Percentiles rank a stretch among this genome's conserved stretches.
Evolutionary conservation across 23 tunicate genomes (phyloP).

Genomic region (Styela plicata): DNA sequence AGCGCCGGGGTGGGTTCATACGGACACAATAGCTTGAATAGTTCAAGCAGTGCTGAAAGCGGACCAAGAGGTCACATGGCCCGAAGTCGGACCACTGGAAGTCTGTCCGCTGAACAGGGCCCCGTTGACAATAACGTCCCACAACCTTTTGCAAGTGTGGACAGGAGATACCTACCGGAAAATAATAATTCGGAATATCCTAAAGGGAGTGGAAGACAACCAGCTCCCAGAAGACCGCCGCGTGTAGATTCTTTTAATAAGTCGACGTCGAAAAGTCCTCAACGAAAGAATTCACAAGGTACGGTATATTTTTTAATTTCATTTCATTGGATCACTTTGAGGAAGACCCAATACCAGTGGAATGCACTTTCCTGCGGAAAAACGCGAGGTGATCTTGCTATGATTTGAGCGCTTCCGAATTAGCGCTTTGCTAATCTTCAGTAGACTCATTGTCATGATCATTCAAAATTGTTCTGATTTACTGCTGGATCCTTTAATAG

Average conservation of each 20-base stretch:
- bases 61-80: constrained; percentile 12
- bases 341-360: no score
- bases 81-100: constrained; percentile 56
- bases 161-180: not conserved
- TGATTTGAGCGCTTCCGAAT: no score
- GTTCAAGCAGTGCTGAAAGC: constrained; percentile 52
- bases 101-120: constrained; percentile 19
- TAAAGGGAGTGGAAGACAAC: constrained; percentile 15
- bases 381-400: no score
- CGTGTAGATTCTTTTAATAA: constrained; percentile 23
- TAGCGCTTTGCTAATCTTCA: no score
- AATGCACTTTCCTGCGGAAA: no score
- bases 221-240: constrained; percentile 17
- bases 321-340: no score
- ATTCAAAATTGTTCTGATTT: no score
- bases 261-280: constrained; percentile 4
- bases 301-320: not conserved
- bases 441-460: no score
- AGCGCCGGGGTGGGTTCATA: constrained; percentile 87
- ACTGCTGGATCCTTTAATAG: no score
- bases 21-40: constrained; percentile 61
- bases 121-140: not conserved
- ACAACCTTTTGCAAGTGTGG: constrained; percentile 7
- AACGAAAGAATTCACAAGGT: constrained; percentile 27
- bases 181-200: not conserved